Percentiles rank a stretch among this genome's conserved stretches.
Conservation (phyloP, 2,797 vertebrate species). For the Ibycter americanus region DNA sequence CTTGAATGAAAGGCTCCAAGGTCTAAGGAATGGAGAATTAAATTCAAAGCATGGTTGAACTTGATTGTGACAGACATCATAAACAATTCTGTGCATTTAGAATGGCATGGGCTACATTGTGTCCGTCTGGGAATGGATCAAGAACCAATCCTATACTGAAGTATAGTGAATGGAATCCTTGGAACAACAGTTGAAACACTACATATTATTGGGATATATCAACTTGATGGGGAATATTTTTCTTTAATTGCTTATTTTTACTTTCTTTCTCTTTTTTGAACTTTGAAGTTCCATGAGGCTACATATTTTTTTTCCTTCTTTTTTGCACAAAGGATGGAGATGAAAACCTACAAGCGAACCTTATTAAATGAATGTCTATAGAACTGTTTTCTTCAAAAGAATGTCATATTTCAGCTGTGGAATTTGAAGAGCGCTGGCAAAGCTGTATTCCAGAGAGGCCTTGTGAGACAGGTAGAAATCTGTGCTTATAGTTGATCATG, state of each 20-base stretch:
- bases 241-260: not conserved
- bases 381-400: not conserved
- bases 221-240: not conserved
- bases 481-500: not conserved
- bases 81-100: not conserved
- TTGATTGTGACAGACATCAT: not conserved
- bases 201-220: not conserved
- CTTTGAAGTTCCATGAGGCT: not conserved
- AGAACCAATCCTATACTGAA: not conserved
- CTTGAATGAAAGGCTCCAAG: not conserved
- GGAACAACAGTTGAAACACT: not conserved
- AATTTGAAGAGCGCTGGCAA: not conserved
- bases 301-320: not conserved
- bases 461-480: not conserved
- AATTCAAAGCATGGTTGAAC: not conserved
- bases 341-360: not conserved
- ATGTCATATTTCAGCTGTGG: not conserved
- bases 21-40: not conserved
- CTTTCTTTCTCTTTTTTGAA: not conserved
- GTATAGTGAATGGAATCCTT: not conserved
- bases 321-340: not conserved
- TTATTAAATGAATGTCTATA: not conserved
- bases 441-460: not conserved
- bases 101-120: not conserved
- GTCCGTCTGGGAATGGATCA: not conserved